Evolutionary conservation across 2,888 invertebrate genomes (phyloP), one percentile per base, ranked within the genome.

Genomic region (Nemoura dubitans): DNA sequence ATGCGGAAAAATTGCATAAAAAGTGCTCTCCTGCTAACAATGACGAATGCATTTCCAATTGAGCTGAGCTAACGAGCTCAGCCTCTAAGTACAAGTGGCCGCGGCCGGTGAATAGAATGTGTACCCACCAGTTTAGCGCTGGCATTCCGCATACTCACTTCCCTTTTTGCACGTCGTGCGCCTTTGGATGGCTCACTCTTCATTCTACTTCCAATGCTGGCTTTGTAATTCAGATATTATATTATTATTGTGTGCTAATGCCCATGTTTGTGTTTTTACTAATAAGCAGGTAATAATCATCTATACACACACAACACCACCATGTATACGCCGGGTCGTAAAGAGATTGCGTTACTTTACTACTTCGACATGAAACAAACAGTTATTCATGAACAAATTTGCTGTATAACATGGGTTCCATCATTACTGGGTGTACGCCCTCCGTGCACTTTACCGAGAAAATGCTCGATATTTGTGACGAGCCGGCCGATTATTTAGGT

Each of bases 311-410:
- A 59, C 21, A 59, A 59, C 59, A 21, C 59, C 21, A 59, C 14
- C 10, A 59, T 14, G 21, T 2, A 59, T n/a, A n/a, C n/a, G 21
- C 16, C 59, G 14, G 59, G 59, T 21, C 59, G 21, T 59, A 59
- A 59, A 59, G 59, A 21, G 59, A 59, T 59, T 21, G 59, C 59
- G 59, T 59, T 59, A 59, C 21, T 59, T 59, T 59, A 59, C 59
- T 2, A 59, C 59, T 59, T 59, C 21, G 21, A 59, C 59, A 59
- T 59, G 59, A 59, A 59, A 59, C 59, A 59, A 59, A 59, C 59
- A 59, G 59, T 59, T 59, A 59, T 59, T 59, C 59, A 59, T 59
- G 59, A 59, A 59, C 59, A 3, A 59, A 59, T 59, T 59, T 59
- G 59, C 59, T 59, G 14, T n/a, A n/a, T n/a, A n/a, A n/a, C n/a